Conservation (phyloP, 2,113 vertebrate genomes). For the Sphaerodactylus townsendi region DNA sequence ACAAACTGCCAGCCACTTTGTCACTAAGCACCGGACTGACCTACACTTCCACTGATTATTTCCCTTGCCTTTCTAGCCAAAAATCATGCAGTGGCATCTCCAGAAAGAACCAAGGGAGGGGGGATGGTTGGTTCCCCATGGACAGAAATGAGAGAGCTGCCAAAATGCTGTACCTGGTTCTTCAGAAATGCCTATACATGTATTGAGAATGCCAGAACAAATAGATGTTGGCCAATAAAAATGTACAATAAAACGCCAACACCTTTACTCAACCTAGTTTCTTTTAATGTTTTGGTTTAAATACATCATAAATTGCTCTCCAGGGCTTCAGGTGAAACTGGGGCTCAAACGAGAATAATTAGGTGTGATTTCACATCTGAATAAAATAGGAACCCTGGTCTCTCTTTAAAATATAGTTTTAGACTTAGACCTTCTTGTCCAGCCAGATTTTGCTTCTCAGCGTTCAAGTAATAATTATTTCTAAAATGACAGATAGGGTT, state of each 20-base stretch:
- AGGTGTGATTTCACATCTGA: neutral
- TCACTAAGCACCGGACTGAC: neutral
- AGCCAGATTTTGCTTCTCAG: neutral
- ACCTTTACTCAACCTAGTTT: constrained; percentile 4
- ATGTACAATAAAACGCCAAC: neutral
- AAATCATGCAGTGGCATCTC: constrained; percentile 1
- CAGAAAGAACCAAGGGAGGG: neutral
- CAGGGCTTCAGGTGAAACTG: neutral
- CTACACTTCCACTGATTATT: accelerated
- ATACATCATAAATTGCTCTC: neutral
- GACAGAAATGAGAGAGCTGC: neutral
- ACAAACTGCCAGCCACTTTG: constrained; percentile 24
- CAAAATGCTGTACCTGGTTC: neutral
- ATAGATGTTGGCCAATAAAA: constrained; percentile 29
- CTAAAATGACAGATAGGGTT: neutral
- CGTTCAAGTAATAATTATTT: neutral
- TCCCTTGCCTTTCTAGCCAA: neutral
- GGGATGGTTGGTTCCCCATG: neutral
- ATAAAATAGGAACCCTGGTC: neutral
- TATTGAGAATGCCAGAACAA: constrained; percentile 26
- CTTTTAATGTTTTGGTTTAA: constrained; percentile 9
- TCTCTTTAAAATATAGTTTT: neutral
- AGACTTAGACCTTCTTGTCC: neutral
- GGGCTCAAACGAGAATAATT: constrained; percentile 9
- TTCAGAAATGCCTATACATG: constrained; percentile 44